Conservation (phyloP, 2,888 invertebrate species). For the Portevinia maculata region DNA sequence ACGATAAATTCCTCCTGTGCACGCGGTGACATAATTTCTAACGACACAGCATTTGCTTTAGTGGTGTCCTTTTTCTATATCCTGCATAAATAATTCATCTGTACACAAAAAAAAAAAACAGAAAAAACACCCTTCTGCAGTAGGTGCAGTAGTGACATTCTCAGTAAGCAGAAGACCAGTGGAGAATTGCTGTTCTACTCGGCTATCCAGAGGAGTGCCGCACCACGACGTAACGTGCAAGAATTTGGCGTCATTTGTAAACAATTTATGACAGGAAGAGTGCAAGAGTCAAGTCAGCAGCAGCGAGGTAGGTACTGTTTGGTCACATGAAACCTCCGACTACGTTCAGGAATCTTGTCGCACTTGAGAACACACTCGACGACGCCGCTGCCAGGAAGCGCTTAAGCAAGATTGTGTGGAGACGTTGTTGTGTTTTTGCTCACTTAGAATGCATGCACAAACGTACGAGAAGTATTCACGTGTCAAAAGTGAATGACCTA, state of each 20-base stretch:
- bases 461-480: slow-evolving; percentile 29
- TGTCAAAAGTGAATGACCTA: slow-evolving; percentile 60
- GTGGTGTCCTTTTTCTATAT: slow-evolving; percentile 67
- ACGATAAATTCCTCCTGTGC: slow-evolving; percentile 65
- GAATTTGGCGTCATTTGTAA: slow-evolving; percentile 70
- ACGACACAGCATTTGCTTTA: slow-evolving; percentile 65
- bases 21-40: slow-evolving; percentile 69
- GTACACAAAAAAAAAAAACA: background rate
- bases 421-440: background rate
- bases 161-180: slow-evolving; percentile 2
- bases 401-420: slow-evolving; percentile 4
- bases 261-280: slow-evolving; percentile 68
- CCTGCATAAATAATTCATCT: slow-evolving; percentile 64
- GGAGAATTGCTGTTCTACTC: slow-evolving; percentile 25
- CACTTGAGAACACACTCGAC: slow-evolving; percentile 26
- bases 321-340: slow-evolving; percentile 43
- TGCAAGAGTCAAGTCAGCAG: slow-evolving; percentile 45
- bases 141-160: slow-evolving; percentile 7
- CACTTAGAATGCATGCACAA: background rate
- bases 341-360: slow-evolving; percentile 28
- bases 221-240: slow-evolving; percentile 14
- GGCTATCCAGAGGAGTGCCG: slow-evolving; percentile 41
- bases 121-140: slow-evolving; percentile 34
- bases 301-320: slow-evolving; percentile 17
- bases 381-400: slow-evolving; percentile 11